phyloP scores from a whole-genome alignment of 2,888 invertebrate genomes.

The Morpho deidamia region DNA sequence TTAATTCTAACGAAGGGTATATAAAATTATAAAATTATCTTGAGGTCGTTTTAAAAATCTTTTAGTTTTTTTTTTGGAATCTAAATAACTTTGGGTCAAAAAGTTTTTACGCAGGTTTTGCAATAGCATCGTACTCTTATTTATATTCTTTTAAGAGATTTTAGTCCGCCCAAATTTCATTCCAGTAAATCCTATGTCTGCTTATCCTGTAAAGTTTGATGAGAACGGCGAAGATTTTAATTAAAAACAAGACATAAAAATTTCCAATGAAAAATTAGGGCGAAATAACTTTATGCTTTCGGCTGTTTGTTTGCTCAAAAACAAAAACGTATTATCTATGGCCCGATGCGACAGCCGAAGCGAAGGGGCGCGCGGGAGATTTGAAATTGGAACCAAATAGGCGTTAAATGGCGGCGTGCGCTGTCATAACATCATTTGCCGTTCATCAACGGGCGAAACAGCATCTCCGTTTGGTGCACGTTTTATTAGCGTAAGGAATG shows the following conservation, averaged over 20 bases:
- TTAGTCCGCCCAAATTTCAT: slow-evolving; percentile 57
- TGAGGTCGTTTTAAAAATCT: no score
- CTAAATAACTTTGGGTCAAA: no score
- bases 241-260: slow-evolving; percentile 34
- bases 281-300: not conserved
- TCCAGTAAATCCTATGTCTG: slow-evolving; percentile 49
- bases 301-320: slow-evolving; percentile 26
- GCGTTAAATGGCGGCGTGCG: slow-evolving; percentile 82
- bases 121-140: slow-evolving; percentile 18
- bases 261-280: not conserved
- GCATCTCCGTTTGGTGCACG: slow-evolving; percentile 74
- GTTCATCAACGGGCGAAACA: slow-evolving; percentile 76
- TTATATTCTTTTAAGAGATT: slow-evolving; percentile 48
- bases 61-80: no score
- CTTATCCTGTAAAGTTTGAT: slow-evolving; percentile 45
- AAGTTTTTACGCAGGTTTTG: no score
- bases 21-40: no score
- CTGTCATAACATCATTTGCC: slow-evolving; percentile 77
- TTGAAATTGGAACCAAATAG: slow-evolving; percentile 82
- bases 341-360: slow-evolving; percentile 65
- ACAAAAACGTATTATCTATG: slow-evolving; percentile 70
- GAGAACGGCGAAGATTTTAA: slow-evolving; percentile 39
- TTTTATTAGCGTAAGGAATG: slow-evolving; percentile 78
- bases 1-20: no score
- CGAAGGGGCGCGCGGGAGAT: slow-evolving; percentile 73